Evolutionary conservation across 2,888 invertebrate genomes (phyloP), one percentile per base, ranked within the genome.

Genomic region (Leucophenga maculata): DNA sequence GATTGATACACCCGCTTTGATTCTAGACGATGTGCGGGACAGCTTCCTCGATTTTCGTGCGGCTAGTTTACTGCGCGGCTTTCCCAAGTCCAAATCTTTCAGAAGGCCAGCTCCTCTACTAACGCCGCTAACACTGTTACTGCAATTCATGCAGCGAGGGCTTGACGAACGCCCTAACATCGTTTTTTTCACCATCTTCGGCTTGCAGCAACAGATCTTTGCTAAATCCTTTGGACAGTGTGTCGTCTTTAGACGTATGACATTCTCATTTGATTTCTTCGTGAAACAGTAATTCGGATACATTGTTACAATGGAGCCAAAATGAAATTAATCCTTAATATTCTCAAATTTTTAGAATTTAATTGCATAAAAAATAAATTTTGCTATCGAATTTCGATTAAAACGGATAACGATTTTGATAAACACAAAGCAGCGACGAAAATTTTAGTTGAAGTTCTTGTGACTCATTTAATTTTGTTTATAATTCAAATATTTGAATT

Each of bases 271-370:
- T 50, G 59, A 14, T 11, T 65, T 65, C 66, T 75, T 79, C n/a
- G 68, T 68, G 57, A 81, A 84, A 69, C 83, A 81, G 64, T 69
- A 83, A 72, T 80, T 80, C 72, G 82, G 82, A 67, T 74, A 73
- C 85, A 84, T 80, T 50, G 54, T 52, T 20, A 57, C 22, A 26
- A 31, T 14, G 22, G 22, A 13, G 54, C 39, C 9, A 39, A 39
- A 39, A 11, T 39, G 8, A 39, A 6, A 39, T 6, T 9, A 39
- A 39, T 39, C 11, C 1, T 39, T 9, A 26, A 26, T 39, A 11
- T 39, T 67, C 59, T 57, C 62, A 13, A 57, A 11, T 44, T 65
- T 59, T 66, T 31, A 18, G 9, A 13, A 54, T 59, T 48, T 39
- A 67, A 55, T 9, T 69, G 54, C 59, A 66, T 54, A 60, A n/a